Evolutionary conservation across 2,888 invertebrate species (phyloP), one percentile per base, ranked within the genome.

Genomic region (Leptinotarsa juncta): DNA sequence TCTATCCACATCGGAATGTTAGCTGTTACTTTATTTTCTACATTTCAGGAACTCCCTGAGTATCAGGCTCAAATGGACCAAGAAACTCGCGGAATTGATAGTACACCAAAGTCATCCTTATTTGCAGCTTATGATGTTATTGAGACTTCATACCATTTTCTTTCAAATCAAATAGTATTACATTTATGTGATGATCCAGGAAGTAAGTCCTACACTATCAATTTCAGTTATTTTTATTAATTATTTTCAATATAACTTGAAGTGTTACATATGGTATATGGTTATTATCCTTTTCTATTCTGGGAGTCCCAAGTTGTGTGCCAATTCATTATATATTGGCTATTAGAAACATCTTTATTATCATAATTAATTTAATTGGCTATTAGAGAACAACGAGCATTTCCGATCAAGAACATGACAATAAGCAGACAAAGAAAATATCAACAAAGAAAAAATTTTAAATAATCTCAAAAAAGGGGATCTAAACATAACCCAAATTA

Each of bases 141-240:
- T 0, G 98, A 99, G 89, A 99, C 99, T 0, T 99, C 98, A 0
- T 98, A 98, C 90, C 99, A 99, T 88, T 93, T 99, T 86, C 92
- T 95, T 69, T 96, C 96, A 73, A 96, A 97, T 78, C 92, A 96
- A 84, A 96, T 99, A 83, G 98, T 99, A 89, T 90, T 99, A 76
- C 99, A 99, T 88, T 91, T 99, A 51, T 98, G 97, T 86, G 99
- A 99, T 87, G 99, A 99, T 87, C 94, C 95, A 76, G 96, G 96
- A 81, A 90, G 95, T 95, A 88, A 91, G 91, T 78, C 12, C 57
- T 20, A 20, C 10, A 3, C 14, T 14, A 1, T 23, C 5, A 57
- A 23, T 57, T 20, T 57, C 32, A 10, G 18, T 66, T 67, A 32
- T 49, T 20, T 20, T 62, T 20, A n/a, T 55, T 55, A n/a, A 12